Evolutionary conservation across 2,113 vertebrate genomes (phyloP).

Genomic region (Prietella phreatophila): DNA sequence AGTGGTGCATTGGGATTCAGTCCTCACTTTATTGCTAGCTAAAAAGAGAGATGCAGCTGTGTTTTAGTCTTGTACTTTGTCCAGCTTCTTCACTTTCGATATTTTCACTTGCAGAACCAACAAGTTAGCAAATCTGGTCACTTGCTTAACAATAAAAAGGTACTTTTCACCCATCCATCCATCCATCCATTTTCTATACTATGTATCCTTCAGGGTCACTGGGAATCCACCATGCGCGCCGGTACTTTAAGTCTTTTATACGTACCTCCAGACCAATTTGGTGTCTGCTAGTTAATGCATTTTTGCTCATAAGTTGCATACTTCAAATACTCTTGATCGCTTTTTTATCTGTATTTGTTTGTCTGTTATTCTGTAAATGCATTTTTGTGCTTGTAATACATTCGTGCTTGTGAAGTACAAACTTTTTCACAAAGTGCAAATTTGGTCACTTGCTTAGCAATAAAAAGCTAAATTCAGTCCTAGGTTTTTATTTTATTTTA

Average conservation of each 20-base stretch:
- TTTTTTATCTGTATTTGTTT: not conserved
- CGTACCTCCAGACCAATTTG: too few species aligned
- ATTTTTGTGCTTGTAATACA: not conserved
- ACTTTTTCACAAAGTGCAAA: not conserved
- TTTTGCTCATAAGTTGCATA: not conserved
- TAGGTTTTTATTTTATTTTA: not conserved
- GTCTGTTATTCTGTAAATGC: too few species aligned
- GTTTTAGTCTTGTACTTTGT: not conserved
- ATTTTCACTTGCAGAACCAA: too few species aligned
- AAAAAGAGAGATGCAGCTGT: not conserved
- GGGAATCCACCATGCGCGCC: too few species aligned
- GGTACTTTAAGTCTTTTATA: not conserved
- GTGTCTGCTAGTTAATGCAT: not conserved
- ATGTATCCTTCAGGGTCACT: too few species aligned
- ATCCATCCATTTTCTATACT: too few species aligned
- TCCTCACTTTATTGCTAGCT: not conserved
- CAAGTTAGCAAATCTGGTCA: not conserved
- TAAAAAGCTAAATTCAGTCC: not conserved
- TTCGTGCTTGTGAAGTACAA: not conserved
- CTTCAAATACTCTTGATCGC: not conserved
- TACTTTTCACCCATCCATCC: not conserved
- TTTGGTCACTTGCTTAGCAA: not conserved
- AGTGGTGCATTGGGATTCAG: not conserved
- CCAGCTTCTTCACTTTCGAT: not conserved
- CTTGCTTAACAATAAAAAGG: not conserved